phyloP scores from a whole-genome alignment of 2,113 vertebrate genomes.

The Neodon shergylaensis region DNA sequence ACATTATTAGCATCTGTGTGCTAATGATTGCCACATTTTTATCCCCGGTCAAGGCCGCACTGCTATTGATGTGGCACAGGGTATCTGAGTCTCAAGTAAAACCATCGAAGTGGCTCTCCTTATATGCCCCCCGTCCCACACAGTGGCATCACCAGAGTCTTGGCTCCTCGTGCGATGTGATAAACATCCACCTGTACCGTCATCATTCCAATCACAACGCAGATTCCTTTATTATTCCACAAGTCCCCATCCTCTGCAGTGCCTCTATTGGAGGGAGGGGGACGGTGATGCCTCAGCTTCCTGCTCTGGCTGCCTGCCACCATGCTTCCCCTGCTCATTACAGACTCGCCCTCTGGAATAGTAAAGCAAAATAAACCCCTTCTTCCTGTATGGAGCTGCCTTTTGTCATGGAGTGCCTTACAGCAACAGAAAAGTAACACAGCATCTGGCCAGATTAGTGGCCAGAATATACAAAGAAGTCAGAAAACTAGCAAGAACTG shows the following conservation, averaged over 20 bases:
- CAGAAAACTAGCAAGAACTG: not conserved
- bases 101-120: not conserved
- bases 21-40: constrained; percentile 68
- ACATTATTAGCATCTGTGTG: constrained; percentile 59
- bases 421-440: not conserved
- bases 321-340: not conserved
- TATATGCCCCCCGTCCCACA: not conserved
- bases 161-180: not conserved
- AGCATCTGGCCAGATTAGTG: not conserved
- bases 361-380: not conserved
- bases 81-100: not conserved
- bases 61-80: not conserved
- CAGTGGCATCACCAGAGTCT: not conserved
- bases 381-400: too few species aligned
- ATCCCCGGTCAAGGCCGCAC: constrained; percentile 19
- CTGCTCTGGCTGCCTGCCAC: not conserved
- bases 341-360: not conserved
- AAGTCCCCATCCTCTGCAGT: not conserved
- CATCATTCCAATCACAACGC: not conserved
- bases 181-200: not conserved
- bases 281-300: not conserved
- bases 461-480: not conserved
- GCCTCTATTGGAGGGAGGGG: not conserved
- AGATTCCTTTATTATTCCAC: not conserved
- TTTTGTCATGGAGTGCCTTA: not conserved